These are phyloP conservation scores for Asobara japonica DNA, from an alignment of 1,140 invertebrate genomes.

Conservation along the genomic window DNA sequence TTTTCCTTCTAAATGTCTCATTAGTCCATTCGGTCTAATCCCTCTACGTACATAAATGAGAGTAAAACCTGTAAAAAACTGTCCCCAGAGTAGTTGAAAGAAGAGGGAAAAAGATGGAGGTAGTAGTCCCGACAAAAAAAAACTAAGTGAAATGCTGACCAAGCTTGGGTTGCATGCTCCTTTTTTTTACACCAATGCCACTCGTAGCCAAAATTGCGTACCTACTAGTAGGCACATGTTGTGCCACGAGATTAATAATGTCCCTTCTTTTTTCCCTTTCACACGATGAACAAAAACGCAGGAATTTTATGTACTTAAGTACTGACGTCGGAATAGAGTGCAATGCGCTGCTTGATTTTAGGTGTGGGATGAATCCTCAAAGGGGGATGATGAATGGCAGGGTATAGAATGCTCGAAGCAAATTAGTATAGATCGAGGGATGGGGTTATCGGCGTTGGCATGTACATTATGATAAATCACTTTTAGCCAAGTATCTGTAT, in stretches of 20 bases:
- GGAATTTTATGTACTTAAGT: background rate
- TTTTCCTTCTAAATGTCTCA: too few relatives aligned
- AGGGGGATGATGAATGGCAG: background rate
- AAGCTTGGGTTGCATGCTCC: background rate
- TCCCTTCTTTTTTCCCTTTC: background rate
- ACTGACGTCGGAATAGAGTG: background rate
- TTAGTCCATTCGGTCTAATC: too few relatives aligned
- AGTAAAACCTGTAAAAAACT: too few relatives aligned
- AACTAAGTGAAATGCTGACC: background rate
- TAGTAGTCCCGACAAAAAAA: background rate
- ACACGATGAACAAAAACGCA: background rate
- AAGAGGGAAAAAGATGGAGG: background rate
- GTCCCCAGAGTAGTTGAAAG: background rate
- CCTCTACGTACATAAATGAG: too few relatives aligned
- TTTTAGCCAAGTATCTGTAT: background rate
- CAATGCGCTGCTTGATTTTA: background rate
- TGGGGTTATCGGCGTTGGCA: background rate
- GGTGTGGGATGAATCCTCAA: background rate
- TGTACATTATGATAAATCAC: background rate
- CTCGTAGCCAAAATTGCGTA: background rate
- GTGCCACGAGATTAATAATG: background rate
- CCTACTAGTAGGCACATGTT: background rate
- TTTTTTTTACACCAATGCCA: background rate
- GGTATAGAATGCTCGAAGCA: background rate
- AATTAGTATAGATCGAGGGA: background rate